phyloP scores from a whole-genome alignment of 2,113 vertebrate genomes.

The Bambusicola thoracicus region DNA sequence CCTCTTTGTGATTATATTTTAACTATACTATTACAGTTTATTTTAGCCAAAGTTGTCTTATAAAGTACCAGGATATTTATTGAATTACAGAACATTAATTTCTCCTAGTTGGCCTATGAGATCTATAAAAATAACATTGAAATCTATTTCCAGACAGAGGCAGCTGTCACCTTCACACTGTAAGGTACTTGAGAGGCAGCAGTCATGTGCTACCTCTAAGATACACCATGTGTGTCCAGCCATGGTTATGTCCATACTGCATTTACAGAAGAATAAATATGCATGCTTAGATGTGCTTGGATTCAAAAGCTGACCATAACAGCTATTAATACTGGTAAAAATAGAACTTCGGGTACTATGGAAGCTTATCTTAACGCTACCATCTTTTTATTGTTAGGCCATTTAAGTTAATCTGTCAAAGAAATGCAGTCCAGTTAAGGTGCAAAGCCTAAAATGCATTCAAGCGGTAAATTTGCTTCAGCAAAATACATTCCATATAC shows the following conservation, averaged over 20 bases:
- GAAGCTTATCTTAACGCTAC: not conserved
- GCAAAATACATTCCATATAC: not conserved
- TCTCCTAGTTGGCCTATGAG: not conserved
- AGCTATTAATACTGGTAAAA: not conserved
- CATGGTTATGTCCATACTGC: fast-evolving
- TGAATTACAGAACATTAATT: not conserved
- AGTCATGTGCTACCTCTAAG: not conserved
- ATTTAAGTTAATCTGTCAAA: not conserved
- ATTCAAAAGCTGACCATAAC: not conserved
- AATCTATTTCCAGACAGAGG: not conserved
- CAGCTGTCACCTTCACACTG: not conserved
- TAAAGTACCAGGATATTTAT: not conserved
- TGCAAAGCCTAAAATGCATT: not conserved
- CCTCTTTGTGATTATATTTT: not conserved
- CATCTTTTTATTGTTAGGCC: not conserved
- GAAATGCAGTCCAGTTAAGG: not conserved
- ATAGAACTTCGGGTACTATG: not conserved
- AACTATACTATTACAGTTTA: not conserved
- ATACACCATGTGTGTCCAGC: not conserved
- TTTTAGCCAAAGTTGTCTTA: not conserved
- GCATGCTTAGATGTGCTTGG: not conserved
- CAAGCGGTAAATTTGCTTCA: not conserved
- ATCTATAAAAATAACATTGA: not conserved
- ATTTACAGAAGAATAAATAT: not conserved
- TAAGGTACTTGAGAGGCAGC: not conserved